These are phyloP conservation scores for Epizoanthus fatuus DNA, from an alignment of 92 coral and sea anemone genomes.

Conservation along the genomic window DNA sequence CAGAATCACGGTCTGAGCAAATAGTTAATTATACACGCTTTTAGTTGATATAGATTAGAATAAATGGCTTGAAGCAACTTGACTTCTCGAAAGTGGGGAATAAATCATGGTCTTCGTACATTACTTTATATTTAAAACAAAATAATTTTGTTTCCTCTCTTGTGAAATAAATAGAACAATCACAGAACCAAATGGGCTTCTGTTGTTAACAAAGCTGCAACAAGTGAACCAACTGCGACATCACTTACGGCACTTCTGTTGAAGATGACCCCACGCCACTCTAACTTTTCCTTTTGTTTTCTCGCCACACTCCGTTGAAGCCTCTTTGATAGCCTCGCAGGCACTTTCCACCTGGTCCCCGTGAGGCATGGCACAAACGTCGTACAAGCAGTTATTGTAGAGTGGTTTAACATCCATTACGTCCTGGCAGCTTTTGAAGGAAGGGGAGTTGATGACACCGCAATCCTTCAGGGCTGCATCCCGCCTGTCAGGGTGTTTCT, in stretches of 20 bases:
- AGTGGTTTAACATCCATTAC: not conserved
- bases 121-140: too few species aligned
- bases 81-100: too few species aligned
- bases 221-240: too few species aligned
- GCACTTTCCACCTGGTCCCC: not conserved
- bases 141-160: too few species aligned
- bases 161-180: too few species aligned
- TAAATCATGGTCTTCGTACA: too few species aligned
- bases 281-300: not conserved
- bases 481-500: not conserved
- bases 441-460: conserved; percentile 17
- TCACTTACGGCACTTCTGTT: conserved; percentile 27
- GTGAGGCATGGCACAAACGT: conserved; percentile 14
- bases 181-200: too few species aligned
- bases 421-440: conserved; percentile 15
- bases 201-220: too few species aligned
- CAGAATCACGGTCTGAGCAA: too few species aligned
- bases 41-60: too few species aligned
- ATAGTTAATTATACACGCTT: too few species aligned
- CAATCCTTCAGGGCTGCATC: conserved; percentile 6
- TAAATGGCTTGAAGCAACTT: too few species aligned
- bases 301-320: conserved; percentile 24
- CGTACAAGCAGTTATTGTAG: conserved; percentile 25
- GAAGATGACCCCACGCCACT: conserved; percentile 45
- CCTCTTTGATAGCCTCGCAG: conserved; percentile 47